phyloP scores from a whole-genome alignment of 2,888 invertebrate species.

The Ophioninae sp. region DNA sequence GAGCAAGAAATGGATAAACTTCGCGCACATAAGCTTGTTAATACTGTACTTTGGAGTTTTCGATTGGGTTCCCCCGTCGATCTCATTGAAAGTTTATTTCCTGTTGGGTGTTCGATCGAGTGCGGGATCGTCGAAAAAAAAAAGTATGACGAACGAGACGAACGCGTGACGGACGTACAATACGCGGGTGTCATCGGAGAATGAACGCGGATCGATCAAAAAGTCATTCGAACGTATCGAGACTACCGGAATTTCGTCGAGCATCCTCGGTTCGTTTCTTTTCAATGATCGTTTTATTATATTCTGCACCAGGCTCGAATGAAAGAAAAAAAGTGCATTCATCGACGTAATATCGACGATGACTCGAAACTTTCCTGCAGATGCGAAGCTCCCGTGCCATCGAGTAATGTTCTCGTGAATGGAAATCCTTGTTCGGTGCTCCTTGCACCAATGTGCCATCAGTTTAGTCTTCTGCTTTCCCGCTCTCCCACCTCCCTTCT shows the following conservation, averaged over 20 bases:
- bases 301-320: neutral
- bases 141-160: neutral
- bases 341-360: neutral
- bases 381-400: slow-evolving; percentile 14
- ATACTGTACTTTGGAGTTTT: neutral
- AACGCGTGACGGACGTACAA: neutral
- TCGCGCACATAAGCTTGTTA: neutral
- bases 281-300: neutral
- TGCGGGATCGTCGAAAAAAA: neutral
- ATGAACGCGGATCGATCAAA: neutral
- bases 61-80: neutral
- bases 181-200: neutral
- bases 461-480: neutral
- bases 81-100: neutral
- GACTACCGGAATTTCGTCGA: neutral
- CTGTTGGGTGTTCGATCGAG: neutral
- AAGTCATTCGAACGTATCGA: neutral
- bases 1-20: neutral
- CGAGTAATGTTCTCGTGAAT: slow-evolving; percentile 14
- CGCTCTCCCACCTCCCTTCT: too few relatives aligned
- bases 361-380: slow-evolving; percentile 39
- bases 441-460: slow-evolving; percentile 16
- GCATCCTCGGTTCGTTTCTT: neutral
- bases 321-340: neutral
- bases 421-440: slow-evolving; percentile 41